These are phyloP conservation scores for Procambarus clarkii DNA, from an alignment of 1,140 invertebrate genomes.

Conservation along the genomic window DNA sequence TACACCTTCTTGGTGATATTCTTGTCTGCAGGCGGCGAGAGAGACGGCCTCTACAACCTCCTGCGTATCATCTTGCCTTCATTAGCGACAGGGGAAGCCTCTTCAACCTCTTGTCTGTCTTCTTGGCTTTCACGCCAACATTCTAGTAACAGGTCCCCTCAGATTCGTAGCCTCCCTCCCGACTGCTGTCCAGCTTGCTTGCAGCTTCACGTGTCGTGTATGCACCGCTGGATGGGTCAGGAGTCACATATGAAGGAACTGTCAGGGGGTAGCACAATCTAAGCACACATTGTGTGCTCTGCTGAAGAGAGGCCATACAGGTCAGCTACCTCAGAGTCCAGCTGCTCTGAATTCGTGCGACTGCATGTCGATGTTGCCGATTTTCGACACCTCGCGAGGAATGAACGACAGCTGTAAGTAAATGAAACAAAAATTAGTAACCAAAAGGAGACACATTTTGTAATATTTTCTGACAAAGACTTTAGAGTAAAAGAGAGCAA, in stretches of 20 bases:
- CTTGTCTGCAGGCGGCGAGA: too few species aligned
- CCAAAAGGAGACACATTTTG: not conserved
- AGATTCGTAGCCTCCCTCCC: not conserved
- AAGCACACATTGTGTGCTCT: not conserved
- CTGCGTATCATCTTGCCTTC: too few species aligned
- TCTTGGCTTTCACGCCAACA: not conserved
- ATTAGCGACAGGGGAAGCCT: not conserved
- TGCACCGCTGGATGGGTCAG: not conserved
- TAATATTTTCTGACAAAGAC: not conserved
- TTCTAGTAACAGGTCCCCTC: not conserved
- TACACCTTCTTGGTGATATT: too few species aligned
- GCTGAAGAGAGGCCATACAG: not conserved
- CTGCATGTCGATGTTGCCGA: constrained; percentile 29
- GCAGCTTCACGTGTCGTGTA: not conserved
- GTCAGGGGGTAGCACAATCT: not conserved
- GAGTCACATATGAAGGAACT: constrained; percentile 1
- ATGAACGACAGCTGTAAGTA: constrained; percentile 29
- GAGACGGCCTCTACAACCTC: too few species aligned
- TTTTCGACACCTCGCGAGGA: constrained; percentile 33
- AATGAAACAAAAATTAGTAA: not conserved
- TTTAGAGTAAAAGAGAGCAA: not conserved
- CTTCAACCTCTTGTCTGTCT: not conserved
- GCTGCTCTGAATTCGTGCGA: constrained; percentile 36
- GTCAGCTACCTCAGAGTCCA: constrained; percentile 4
- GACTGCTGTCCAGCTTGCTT: not conserved